A percentile compares a stretch with the other conserved stretches of the same genome.
phyloP scores from a whole-genome alignment of 2,888 invertebrate species.

The Megamerina dolium region DNA sequence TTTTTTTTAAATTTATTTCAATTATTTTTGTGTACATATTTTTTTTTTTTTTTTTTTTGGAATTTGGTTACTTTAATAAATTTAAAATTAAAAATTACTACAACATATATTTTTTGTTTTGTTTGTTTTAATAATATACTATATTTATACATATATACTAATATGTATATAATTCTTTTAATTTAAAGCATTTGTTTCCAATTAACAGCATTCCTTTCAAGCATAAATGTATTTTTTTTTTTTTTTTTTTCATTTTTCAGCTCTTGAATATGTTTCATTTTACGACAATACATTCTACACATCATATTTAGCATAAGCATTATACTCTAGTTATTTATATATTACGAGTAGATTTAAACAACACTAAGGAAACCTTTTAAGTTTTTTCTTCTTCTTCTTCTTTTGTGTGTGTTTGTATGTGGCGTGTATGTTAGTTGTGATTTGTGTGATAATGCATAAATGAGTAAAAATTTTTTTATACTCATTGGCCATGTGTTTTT shows the following conservation, averaged over 20 bases:
- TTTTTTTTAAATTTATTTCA: too few relatives aligned
- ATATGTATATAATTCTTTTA: too few relatives aligned
- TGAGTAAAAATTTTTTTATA: too few relatives aligned
- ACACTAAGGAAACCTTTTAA: conserved; percentile 9
- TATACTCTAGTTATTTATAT: too few relatives aligned
- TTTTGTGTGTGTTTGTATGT: not conserved
- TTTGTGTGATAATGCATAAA: too few relatives aligned
- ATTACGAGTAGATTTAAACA: conserved; percentile 1
- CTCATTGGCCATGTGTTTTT: too few relatives aligned
- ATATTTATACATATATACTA: too few relatives aligned
- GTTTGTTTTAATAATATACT: not conserved
- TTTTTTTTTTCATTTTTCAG: not conserved
- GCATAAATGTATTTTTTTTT: not conserved
- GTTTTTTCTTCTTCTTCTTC: not conserved
- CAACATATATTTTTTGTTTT: not conserved
- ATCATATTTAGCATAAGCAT: too few relatives aligned
- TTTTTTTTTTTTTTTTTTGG: not conserved
- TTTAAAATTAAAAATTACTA: not conserved
- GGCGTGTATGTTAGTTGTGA: not conserved
- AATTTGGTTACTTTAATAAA: not conserved
- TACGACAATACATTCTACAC: not conserved
- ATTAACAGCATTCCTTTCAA: not conserved
- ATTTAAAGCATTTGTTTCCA: not conserved
- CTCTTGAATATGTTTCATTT: not conserved
- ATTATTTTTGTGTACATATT: too few relatives aligned